A percentile compares a stretch with the other conserved stretches of the same genome.
phyloP scores from a whole-genome alignment of 2,113 vertebrate species.

The Telmatochromis sp. region DNA sequence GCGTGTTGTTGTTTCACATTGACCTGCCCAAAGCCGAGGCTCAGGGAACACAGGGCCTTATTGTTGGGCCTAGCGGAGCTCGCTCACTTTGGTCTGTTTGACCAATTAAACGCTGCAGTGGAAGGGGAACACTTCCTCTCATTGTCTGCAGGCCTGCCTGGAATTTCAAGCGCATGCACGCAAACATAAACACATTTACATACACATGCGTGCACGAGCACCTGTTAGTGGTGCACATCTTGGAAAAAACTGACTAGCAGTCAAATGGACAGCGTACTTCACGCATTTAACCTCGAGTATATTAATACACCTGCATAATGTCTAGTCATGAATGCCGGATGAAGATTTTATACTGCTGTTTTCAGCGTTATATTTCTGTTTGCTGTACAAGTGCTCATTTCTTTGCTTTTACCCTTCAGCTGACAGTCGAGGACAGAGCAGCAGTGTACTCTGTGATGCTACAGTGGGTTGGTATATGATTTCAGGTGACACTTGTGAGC shows the following conservation, averaged over 20 bases:
- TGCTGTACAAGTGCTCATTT: background rate
- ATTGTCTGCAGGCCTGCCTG: conserved; percentile 31
- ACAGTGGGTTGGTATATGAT: background rate
- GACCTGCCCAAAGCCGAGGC: conserved; percentile 8
- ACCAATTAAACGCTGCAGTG: conserved; percentile 41
- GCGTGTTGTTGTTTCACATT: conserved; percentile 28
- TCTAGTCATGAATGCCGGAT: background rate
- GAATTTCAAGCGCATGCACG: conserved; percentile 7
- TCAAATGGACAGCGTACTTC: background rate
- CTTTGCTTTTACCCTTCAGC: conserved; percentile 4
- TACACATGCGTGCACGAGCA: background rate
- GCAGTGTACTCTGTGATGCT: background rate
- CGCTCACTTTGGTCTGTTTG: conserved; percentile 38
- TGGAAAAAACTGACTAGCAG: background rate
- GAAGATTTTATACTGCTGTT: background rate
- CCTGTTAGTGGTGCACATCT: background rate
- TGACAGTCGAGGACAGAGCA: conserved; percentile 16
- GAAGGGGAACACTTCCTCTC: conserved; percentile 41
- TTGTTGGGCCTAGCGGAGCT: conserved; percentile 33
- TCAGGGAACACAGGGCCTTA: conserved; percentile 26
- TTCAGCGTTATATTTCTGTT: conserved; percentile 11
- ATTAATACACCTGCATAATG: background rate
- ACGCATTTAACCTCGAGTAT: background rate
- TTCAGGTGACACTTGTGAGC: background rate
- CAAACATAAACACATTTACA: background rate